Conservation (phyloP, 2,888 invertebrate genomes). For the Monochamus alternatus region DNA sequence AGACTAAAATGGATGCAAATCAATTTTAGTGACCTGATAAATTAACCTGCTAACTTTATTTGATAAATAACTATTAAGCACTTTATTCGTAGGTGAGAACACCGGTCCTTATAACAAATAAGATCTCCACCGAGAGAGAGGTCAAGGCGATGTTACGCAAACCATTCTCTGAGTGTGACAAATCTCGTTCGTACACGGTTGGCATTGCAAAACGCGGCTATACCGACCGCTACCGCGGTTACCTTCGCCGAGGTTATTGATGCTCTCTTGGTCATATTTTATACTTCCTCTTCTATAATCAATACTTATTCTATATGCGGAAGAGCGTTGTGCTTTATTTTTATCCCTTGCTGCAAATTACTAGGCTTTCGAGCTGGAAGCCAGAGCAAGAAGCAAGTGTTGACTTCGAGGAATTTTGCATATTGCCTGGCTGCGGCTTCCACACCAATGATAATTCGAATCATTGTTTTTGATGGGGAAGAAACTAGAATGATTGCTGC, state of each 20-base stretch:
- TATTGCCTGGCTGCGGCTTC: neutral
- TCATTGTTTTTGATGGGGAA: too few species aligned
- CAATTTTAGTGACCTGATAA: too few species aligned
- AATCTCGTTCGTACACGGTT: slow-evolving; percentile 29
- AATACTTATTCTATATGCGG: slow-evolving; percentile 51
- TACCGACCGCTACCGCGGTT: slow-evolving; percentile 60
- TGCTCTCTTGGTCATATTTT: slow-evolving; percentile 56
- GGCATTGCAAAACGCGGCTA: slow-evolving; percentile 53
- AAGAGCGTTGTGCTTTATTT: slow-evolving; percentile 38
- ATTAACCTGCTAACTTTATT: too few species aligned
- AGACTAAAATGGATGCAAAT: too few species aligned
- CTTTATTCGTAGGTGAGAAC: too few species aligned
- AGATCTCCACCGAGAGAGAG: neutral
- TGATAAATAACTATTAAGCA: too few species aligned
- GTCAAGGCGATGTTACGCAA: neutral
- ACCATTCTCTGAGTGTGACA: neutral
- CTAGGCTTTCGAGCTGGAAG: neutral
- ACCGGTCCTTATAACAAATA: too few species aligned
- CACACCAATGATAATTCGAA: neutral
- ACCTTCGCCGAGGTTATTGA: slow-evolving; percentile 56
- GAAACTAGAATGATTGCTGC: too few species aligned
- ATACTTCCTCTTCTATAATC: slow-evolving; percentile 54
- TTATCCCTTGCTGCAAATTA: slow-evolving; percentile 15
- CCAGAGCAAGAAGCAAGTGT: slow-evolving; percentile 18
- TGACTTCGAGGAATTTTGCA: slow-evolving; percentile 12